Base-by-base conservation (phyloP, 2,113 vertebrate species). In the Gobio gobio region DNA sequence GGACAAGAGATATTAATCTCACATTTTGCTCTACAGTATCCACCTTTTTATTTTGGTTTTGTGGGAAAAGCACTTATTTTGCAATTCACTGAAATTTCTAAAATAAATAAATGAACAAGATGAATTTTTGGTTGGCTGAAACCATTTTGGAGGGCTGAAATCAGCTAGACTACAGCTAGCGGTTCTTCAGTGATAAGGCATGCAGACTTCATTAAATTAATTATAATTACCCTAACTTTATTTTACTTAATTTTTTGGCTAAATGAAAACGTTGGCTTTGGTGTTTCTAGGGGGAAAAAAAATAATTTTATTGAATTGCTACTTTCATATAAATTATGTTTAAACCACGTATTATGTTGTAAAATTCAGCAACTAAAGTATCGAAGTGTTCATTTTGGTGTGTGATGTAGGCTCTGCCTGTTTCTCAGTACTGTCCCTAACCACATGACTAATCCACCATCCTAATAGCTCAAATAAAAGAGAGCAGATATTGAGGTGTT, bases 401-500 rank as follows among this genome's bases (percentile, higher is more conserved):
- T 14, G 20, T 76, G 24, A 76, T 43, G 2, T 73, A 22, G 43
- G 40, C 40, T n/a, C 70, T 0, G 5, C 10, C 22, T 73, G 18
- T 49, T 49, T 5, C 45, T 75, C 5, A 10, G n/a, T 10, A 56
- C 74, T 56, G 74, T 29, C 49, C 49, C 49, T 77, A 51, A 33
- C 24, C 74, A 33, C 74, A 76, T 20, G 49, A 77, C 26, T 20
- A 77, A 77, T 33, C 16, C 29, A 29, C 3, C 18, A 22, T 56
- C 24, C 7, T 61, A 29, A 84, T 24, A 72, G 75, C 54, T 54
- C 14, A 56, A 61, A 20, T 58, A 18, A 64, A 61, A 68, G 36
- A 58, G 51, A 66, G 45, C 54, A 74, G 77, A 59, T 68, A 49
- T 36, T 68, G 58, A 72, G 43, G 29, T 33, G 78, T 61, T 80